Percentiles rank a stretch among this genome's conserved stretches.
Conservation (phyloP, 2,797 vertebrate genomes). For the Hipposideros larvatus region DNA sequence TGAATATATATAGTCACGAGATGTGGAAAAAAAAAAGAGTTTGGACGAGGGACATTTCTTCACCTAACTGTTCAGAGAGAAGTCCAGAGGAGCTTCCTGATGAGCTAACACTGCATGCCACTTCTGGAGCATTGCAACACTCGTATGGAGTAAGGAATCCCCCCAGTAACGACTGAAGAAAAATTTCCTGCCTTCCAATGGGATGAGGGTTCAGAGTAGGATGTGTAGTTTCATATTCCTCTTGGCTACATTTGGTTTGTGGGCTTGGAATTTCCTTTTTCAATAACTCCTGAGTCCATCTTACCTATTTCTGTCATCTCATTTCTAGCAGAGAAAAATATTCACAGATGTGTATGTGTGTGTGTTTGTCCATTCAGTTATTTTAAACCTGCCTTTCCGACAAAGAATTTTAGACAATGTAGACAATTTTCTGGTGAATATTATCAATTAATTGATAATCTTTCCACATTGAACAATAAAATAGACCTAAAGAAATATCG, state of each 20-base stretch:
- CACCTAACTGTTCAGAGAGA: neutral
- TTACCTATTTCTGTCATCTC: neutral
- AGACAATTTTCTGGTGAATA: neutral
- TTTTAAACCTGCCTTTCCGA: neutral
- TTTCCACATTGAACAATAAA: neutral
- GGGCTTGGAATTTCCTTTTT: neutral
- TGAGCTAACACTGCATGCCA: neutral
- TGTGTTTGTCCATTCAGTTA: neutral
- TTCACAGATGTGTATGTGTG: neutral
- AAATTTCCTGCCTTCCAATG: neutral
- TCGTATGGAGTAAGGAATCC: neutral
- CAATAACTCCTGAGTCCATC: neutral
- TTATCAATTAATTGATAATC: neutral
- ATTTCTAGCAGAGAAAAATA: slow-evolving; percentile 33
- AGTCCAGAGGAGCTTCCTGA: neutral
- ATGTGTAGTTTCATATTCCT: neutral
- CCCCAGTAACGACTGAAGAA: neutral
- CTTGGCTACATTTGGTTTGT: neutral
- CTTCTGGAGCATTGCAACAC: neutral
- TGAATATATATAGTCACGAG: no score
- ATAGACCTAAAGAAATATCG: neutral
- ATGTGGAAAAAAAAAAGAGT: neutral
- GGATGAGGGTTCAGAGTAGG: neutral
- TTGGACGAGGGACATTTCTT: neutral
- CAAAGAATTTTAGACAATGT: neutral